Evolutionary conservation across 2,888 invertebrate species (phyloP).

Genomic region (Cybosia mesomella): DNA sequence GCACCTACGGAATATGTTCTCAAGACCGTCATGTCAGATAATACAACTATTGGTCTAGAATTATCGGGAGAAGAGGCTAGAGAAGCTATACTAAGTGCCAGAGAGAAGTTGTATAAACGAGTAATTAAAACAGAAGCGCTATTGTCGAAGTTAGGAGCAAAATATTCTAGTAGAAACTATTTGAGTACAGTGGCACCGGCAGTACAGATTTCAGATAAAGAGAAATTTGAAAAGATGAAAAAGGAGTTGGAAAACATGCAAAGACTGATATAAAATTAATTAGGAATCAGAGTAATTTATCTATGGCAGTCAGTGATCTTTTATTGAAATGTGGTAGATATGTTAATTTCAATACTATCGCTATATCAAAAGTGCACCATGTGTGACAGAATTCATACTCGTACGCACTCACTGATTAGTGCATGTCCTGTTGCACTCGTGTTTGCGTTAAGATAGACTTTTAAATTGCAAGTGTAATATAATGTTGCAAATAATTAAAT

Average conservation of each 20-base stretch:
- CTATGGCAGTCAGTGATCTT: not conserved
- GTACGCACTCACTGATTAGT: not conserved
- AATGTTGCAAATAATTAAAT: not conserved
- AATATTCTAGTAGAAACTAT: constrained; percentile 61
- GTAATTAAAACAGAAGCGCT: constrained; percentile 67
- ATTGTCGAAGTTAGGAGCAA: constrained; percentile 67
- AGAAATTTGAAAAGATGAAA: constrained; percentile 64
- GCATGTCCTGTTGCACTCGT: too few relatives aligned
- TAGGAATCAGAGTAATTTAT: constrained; percentile 1
- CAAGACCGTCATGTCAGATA: constrained; percentile 60
- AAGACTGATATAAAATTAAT: constrained; percentile 64
- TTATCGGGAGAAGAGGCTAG: constrained; percentile 64
- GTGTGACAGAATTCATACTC: not conserved
- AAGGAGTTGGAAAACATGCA: constrained; percentile 70
- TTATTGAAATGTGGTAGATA: not conserved
- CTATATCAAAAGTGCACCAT: not conserved
- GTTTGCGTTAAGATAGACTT: not conserved
- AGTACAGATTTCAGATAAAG: constrained; percentile 62
- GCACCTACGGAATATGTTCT: constrained; percentile 59
- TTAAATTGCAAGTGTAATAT: not conserved
- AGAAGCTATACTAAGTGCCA: constrained; percentile 61
- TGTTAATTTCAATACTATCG: not conserved
- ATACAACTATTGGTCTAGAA: constrained; percentile 71
- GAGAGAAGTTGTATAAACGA: constrained; percentile 65
- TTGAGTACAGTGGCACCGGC: constrained; percentile 58